These are phyloP conservation scores for Brachyalestes nurse DNA, from an alignment of 2,797 vertebrate species.

Conservation along the genomic window DNA sequence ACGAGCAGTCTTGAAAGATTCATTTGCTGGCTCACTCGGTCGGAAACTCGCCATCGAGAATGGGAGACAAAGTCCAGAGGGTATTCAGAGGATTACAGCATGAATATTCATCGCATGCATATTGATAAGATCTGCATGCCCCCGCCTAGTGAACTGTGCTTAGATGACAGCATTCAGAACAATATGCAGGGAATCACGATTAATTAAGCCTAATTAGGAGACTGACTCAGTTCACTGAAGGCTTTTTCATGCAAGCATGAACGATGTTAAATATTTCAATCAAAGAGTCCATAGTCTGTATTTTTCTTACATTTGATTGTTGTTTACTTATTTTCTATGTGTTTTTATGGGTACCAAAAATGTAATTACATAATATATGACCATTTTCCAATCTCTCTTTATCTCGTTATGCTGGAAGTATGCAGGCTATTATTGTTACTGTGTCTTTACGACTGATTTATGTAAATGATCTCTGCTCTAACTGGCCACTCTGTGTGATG, in stretches of 20 bases:
- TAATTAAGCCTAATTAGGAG: background rate
- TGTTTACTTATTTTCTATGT: too few relatives aligned
- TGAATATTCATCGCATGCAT: conserved; percentile 11
- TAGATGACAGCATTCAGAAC: background rate
- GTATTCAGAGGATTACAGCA: background rate
- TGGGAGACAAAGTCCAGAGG: background rate
- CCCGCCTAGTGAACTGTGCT: background rate
- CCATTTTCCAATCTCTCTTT: too few relatives aligned
- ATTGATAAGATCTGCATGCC: background rate
- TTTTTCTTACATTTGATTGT: background rate
- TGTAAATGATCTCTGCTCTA: too few relatives aligned
- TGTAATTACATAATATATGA: too few relatives aligned
- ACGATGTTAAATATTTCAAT: background rate
- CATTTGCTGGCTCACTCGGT: conserved; percentile 29
- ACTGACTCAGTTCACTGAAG: background rate
- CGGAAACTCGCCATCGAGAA: conserved; percentile 28
- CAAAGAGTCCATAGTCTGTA: background rate
- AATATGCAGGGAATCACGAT: background rate
- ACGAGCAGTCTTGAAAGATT: conserved; percentile 46
- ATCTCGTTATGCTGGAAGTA: too few relatives aligned
- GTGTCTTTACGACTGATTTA: too few relatives aligned
- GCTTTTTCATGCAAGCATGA: background rate
- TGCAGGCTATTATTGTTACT: too few relatives aligned
- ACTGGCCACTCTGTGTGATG: too few relatives aligned
- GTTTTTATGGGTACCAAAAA: too few relatives aligned